phyloP scores from a whole-genome alignment of 2,797 vertebrate genomes.

The Chaunax sp. region DNA sequence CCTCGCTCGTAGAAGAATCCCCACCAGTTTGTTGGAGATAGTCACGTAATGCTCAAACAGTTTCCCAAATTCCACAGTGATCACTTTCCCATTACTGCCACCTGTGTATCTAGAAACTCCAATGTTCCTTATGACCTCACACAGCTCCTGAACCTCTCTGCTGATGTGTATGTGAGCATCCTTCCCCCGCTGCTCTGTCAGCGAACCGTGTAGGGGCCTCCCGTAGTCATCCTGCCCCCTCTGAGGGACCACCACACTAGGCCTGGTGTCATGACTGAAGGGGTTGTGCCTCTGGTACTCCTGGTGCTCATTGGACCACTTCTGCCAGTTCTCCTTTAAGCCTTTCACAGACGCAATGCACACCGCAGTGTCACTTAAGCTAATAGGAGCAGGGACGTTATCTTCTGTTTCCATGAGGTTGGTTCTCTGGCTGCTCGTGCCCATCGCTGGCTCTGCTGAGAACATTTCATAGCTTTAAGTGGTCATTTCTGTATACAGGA shows the following conservation, averaged over 20 bases:
- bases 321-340: slow-evolving; percentile 90
- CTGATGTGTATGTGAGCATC: slow-evolving; percentile 87
- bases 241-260: slow-evolving; percentile 52
- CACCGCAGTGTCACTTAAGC: slow-evolving; percentile 28
- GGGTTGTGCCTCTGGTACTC: slow-evolving; percentile 91
- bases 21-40: slow-evolving; percentile 93
- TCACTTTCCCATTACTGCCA: slow-evolving; percentile 11
- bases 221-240: slow-evolving; percentile 85
- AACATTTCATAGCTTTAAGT: not conserved
- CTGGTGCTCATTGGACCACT: slow-evolving; percentile 85
- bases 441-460: slow-evolving; percentile 17
- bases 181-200: slow-evolving; percentile 88
- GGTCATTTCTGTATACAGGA: slow-evolving; percentile 9
- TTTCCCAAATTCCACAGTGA: slow-evolving; percentile 84
- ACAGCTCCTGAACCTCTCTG: slow-evolving; percentile 88
- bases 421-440: slow-evolving; percentile 38
- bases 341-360: slow-evolving; percentile 80
- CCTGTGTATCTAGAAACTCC: slow-evolving; percentile 67
- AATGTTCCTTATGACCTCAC: slow-evolving; percentile 83
- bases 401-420: slow-evolving; percentile 59
- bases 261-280: slow-evolving; percentile 80
- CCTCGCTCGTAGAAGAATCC: slow-evolving; percentile 89
- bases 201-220: slow-evolving; percentile 87
- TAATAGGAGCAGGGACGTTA: slow-evolving; percentile 20
- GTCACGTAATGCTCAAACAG: slow-evolving; percentile 91